A percentile compares a stretch with the other conserved stretches of the same genome.
phyloP scores from a whole-genome alignment of 1,140 invertebrate species.

The Drosophila obscura region DNA sequence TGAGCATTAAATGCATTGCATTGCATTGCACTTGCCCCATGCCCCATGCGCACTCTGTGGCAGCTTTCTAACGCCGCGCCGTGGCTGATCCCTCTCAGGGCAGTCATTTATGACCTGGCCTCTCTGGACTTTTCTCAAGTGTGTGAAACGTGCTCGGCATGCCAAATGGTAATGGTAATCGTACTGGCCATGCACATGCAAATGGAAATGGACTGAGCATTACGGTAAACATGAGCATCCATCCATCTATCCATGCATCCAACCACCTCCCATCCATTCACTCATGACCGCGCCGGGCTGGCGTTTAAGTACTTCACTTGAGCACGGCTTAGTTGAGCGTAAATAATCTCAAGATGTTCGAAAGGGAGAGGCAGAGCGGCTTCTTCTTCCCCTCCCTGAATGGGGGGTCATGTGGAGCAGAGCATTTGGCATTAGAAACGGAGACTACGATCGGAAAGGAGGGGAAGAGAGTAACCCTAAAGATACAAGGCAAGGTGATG shows the following conservation, averaged over 20 bases:
- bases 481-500: conserved; percentile 11
- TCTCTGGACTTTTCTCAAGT: conserved; percentile 47
- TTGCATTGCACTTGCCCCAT: conserved; percentile 33
- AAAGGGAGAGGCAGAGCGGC: too few relatives aligned
- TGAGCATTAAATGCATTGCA: conserved; percentile 57
- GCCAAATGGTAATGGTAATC: conserved; percentile 47
- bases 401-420: conserved; percentile 41
- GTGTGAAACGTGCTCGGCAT: conserved; percentile 74
- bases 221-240: conserved; percentile 14
- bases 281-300: conserved; percentile 5
- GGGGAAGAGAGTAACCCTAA: conserved; percentile 12
- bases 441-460: neutral
- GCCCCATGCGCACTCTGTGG: conserved; percentile 38
- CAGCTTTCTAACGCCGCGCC: conserved; percentile 65
- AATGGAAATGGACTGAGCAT: conserved; percentile 32
- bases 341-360: conserved; percentile 44
- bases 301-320: conserved; percentile 45
- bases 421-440: conserved; percentile 27
- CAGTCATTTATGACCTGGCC: conserved; percentile 60
- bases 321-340: conserved; percentile 54
- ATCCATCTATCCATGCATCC: conserved; percentile 6
- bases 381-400: conserved; percentile 13
- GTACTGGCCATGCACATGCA: conserved; percentile 13
- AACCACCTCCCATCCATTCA: conserved; percentile 7
- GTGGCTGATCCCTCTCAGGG: conserved; percentile 17